phyloP scores from a whole-genome alignment of 2,797 vertebrate species.

The Liasis olivaceus region DNA sequence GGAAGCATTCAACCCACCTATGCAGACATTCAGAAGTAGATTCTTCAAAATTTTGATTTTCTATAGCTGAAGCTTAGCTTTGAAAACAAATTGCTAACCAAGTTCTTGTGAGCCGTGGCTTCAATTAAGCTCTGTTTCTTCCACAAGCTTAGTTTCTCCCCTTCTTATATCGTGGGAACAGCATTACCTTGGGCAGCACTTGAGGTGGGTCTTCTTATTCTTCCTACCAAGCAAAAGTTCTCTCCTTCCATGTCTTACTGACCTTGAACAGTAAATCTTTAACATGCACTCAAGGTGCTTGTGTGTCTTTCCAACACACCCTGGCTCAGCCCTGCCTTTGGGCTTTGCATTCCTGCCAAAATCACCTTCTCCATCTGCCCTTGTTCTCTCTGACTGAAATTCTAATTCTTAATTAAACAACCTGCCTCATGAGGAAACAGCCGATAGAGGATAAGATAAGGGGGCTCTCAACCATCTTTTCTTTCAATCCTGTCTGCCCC shows the following conservation, averaged over 20 bases:
- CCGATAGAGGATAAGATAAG: constrained; percentile 68
- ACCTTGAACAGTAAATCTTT: not conserved
- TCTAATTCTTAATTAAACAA: constrained; percentile 65
- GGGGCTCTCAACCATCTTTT: constrained; percentile 22
- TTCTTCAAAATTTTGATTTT: not conserved
- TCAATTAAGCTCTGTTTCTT: too few species aligned
- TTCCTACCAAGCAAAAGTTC: not conserved
- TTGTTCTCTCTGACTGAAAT: constrained; percentile 52
- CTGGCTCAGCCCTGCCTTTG: not conserved
- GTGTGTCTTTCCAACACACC: not conserved
- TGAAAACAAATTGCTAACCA: not conserved
- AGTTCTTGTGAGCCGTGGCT: not conserved
- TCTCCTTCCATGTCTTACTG: not conserved
- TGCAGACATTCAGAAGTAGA: not conserved
- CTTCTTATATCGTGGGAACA: not conserved
- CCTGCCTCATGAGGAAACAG: constrained; percentile 59
- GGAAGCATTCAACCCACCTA: not conserved
- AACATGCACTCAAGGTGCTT: not conserved
- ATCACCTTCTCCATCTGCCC: constrained; percentile 47
- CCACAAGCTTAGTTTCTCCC: not conserved
- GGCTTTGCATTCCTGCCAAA: constrained; percentile 16
- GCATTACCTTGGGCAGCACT: too few species aligned
- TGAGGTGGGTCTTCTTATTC: not conserved
- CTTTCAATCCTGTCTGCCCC: constrained; percentile 31
- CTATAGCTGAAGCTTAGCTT: not conserved